phyloP scores from a whole-genome alignment of 2,113 vertebrate genomes.

The Mystacornis crossleyi region DNA sequence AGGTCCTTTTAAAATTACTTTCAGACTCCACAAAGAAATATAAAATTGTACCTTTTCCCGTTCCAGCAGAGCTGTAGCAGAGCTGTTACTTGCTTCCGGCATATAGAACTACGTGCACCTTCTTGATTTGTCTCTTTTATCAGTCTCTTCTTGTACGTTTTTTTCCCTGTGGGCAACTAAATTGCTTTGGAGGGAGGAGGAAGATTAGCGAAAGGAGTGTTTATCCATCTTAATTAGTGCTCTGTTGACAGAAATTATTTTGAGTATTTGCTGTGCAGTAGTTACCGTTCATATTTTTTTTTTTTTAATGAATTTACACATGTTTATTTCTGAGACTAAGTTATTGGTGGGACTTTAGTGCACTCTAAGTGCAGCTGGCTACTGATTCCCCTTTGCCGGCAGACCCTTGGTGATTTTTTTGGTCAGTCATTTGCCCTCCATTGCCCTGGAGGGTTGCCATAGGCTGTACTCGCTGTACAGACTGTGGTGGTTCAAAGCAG shows the following conservation, averaged over 20 bases:
- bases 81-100: neutral
- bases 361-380: neutral
- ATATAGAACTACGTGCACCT: neutral
- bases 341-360: neutral
- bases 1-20: constrained; percentile 37
- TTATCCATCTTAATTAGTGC: constrained; percentile 56
- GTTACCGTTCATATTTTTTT: neutral
- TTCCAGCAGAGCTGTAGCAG: neutral
- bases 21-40: neutral
- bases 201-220: constrained; percentile 4
- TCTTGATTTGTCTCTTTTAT: neutral
- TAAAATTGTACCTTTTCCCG: neutral
- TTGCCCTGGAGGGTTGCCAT: neutral
- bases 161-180: constrained; percentile 33
- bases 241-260: constrained; percentile 55
- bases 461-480: neutral
- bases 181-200: constrained; percentile 32
- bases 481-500: neutral
- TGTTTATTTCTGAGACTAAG: neutral
- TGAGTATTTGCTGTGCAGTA: constrained; percentile 37
- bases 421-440: neutral
- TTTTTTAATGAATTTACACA: neutral
- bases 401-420: neutral
- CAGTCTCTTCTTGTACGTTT: neutral
- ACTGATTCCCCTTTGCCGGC: neutral